These are phyloP conservation scores for Murina feae DNA, from an alignment of 2,113 vertebrate species.

Conservation along the genomic window DNA sequence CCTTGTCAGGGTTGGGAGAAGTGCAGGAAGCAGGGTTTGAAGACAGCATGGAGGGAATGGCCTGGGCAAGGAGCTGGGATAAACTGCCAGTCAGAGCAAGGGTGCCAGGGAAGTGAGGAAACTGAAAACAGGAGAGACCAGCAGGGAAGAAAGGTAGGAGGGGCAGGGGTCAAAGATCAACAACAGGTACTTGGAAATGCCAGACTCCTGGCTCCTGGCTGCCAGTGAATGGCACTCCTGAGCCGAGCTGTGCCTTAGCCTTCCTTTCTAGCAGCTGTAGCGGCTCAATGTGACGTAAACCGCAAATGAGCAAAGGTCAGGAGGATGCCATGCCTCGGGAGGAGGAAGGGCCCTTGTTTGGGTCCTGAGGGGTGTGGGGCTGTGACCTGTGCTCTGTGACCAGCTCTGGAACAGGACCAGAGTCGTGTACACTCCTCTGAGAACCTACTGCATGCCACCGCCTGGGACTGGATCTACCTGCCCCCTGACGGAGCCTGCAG, in stretches of 20 bases:
- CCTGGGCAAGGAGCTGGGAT: background rate
- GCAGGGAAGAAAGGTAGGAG: background rate
- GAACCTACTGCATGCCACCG: background rate
- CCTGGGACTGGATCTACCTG: background rate
- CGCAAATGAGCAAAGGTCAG: slow-evolving; percentile 13
- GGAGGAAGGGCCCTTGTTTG: background rate
- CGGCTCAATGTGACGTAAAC: background rate
- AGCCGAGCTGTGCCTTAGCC: background rate
- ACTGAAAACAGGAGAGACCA: background rate
- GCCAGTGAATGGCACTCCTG: slow-evolving; percentile 36
- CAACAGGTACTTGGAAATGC: background rate
- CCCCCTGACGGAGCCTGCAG: background rate
- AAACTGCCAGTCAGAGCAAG: background rate
- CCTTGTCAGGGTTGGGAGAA: slow-evolving; percentile 24
- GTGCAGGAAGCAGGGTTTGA: slow-evolving; percentile 49
- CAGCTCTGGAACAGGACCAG: background rate
- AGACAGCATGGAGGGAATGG: slow-evolving; percentile 58
- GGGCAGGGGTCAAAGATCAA: slow-evolving; percentile 55
- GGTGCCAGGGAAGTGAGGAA: slow-evolving; percentile 13
- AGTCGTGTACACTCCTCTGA: background rate
- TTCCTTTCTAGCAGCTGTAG: background rate
- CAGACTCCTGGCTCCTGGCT: background rate
- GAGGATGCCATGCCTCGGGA: background rate
- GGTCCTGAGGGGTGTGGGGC: background rate
- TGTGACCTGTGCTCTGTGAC: background rate